A percentile compares a stretch with the other conserved stretches of the same genome.
Evolutionary conservation across 2,113 vertebrate species (phyloP).

Genomic region (Syngnathoides biaculeatus): DNA sequence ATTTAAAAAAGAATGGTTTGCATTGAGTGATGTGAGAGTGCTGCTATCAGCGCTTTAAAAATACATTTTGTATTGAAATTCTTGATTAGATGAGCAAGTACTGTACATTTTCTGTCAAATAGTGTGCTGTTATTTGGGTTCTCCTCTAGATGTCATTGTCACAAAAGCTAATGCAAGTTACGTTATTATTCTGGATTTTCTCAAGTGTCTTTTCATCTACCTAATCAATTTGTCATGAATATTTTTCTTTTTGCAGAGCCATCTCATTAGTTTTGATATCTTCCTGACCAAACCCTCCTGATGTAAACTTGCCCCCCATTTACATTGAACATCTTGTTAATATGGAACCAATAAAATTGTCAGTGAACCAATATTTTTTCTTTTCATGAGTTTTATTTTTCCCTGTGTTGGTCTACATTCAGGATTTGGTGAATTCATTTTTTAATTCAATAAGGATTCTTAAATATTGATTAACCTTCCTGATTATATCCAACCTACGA

Average conservation of each 20-base stretch:
- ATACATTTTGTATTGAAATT: background rate
- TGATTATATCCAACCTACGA: background rate
- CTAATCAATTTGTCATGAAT: constrained; percentile 1
- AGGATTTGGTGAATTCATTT: background rate
- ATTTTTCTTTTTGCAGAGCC: constrained; percentile 56
- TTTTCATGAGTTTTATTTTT: background rate
- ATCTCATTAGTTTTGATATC: constrained; percentile 53
- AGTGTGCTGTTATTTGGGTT: constrained; percentile 5
- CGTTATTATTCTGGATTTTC: background rate
- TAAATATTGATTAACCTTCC: too few relatives aligned
- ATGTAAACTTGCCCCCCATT: constrained; percentile 42
- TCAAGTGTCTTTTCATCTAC: background rate
- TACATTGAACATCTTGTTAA: constrained; percentile 55
- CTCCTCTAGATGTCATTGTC: constrained; percentile 38
- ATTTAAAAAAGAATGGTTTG: too few relatives aligned
- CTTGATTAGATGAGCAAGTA: too few relatives aligned
- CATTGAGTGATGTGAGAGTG: too few relatives aligned
- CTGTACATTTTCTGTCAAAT: background rate
- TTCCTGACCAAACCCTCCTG: constrained; percentile 31
- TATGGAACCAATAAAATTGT: constrained; percentile 71
- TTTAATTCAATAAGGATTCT: background rate
- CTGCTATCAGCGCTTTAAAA: background rate
- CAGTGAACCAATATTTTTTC: background rate
- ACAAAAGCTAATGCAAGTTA: background rate
- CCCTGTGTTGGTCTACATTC: background rate